Percentiles rank a stretch among this genome's conserved stretches.
Conservation (phyloP, 1,140 invertebrate species). For the Melipona quadrifasciata region DNA sequence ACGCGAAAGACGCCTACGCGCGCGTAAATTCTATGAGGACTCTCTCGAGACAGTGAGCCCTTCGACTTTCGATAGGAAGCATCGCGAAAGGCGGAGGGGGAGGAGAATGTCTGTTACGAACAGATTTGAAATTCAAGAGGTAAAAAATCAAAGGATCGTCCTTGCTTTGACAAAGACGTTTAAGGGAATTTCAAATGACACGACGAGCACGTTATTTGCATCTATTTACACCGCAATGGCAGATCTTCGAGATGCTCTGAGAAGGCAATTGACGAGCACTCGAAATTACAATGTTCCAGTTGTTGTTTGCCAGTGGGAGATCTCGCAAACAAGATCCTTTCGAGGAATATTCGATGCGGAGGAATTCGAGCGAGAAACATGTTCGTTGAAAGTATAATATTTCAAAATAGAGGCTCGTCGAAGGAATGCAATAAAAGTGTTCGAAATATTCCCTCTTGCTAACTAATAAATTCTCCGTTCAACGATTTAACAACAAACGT, state of each 20-base stretch:
- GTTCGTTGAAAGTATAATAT: background rate
- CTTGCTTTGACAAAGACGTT: background rate
- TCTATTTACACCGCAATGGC: background rate
- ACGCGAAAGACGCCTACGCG: slow-evolving; percentile 7
- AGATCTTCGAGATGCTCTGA: background rate
- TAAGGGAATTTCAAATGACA: background rate
- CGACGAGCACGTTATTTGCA: background rate
- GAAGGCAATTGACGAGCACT: no score
- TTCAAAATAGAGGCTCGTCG: background rate
- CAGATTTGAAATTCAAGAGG: background rate
- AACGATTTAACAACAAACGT: slow-evolving; percentile 9
- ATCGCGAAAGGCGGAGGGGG: no score
- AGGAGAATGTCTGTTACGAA: background rate
- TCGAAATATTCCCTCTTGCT: background rate
- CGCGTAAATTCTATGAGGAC: background rate
- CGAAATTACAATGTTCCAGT: background rate
- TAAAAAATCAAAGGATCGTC: background rate
- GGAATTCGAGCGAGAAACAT: background rate
- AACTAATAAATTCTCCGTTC: background rate
- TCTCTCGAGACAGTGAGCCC: background rate
- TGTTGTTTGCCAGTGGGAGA: background rate
- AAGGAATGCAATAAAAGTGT: background rate
- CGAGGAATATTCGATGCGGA: background rate
- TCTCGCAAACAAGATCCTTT: background rate
- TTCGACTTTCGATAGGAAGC: background rate